Percentiles rank a stretch among this genome's conserved stretches.
phyloP scores from a whole-genome alignment of 2,888 invertebrate genomes.

The Tinea semifulvella region DNA sequence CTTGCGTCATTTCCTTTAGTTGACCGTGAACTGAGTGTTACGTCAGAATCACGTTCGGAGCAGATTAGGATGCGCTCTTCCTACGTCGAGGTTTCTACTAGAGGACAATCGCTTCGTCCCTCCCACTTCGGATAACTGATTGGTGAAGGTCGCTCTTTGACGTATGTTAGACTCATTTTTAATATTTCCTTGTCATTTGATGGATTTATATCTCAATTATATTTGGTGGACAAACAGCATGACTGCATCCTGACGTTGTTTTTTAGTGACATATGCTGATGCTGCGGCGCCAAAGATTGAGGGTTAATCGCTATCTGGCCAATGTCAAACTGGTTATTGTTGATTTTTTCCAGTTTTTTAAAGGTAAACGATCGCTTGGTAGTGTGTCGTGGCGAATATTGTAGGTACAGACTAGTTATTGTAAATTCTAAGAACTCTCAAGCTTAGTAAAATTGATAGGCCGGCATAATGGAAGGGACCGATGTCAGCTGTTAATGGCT shows the following conservation, averaged over 20 bases:
- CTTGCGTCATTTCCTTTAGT: slow-evolving; percentile 62
- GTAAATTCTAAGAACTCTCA: too few species aligned
- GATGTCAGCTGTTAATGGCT: too few species aligned
- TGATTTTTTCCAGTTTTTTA: slow-evolving; percentile 29
- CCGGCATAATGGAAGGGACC: too few species aligned
- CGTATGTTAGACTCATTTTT: too few species aligned
- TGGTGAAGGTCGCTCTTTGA: too few species aligned
- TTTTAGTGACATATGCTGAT: slow-evolving; percentile 12
- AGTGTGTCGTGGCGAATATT: not conserved
- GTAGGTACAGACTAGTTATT: not conserved
- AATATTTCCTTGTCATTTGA: too few species aligned
- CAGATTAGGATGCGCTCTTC: slow-evolving; percentile 45
- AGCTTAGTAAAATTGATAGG: too few species aligned
- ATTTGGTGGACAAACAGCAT: too few species aligned
- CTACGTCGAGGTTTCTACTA: slow-evolving; percentile 16
- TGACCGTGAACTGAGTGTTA: slow-evolving; percentile 59
- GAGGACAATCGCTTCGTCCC: slow-evolving; percentile 31
- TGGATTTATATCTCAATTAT: too few species aligned
- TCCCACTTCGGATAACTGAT: too few species aligned
- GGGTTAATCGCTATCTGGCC: slow-evolving; percentile 49
- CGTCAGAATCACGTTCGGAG: slow-evolving; percentile 40
- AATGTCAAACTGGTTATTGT: slow-evolving; percentile 45
- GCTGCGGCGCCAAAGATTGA: slow-evolving; percentile 17
- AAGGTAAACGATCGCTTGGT: slow-evolving; percentile 32
- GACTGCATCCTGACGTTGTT: slow-evolving; percentile 1